Evolutionary conservation across 2,113 vertebrate species (phyloP).

Genomic region (Myiopsitta monachus): DNA sequence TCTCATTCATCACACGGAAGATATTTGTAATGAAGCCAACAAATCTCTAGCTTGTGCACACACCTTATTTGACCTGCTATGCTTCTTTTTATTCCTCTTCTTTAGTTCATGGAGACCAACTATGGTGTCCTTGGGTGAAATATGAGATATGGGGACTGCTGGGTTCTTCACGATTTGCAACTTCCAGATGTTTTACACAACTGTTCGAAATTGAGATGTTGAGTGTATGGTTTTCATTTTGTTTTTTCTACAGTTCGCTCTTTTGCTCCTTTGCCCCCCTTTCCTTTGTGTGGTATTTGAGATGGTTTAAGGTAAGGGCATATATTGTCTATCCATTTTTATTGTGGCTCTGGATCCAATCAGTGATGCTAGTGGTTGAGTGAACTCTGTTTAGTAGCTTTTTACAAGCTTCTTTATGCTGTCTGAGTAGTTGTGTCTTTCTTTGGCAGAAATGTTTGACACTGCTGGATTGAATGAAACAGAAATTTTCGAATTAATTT

Average conservation of each 20-base stretch:
- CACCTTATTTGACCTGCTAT: neutral
- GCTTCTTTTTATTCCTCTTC: neutral
- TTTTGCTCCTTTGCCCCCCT: neutral
- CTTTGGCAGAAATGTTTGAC: neutral
- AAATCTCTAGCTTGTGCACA: neutral
- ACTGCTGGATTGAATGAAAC: neutral
- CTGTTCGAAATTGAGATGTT: neutral
- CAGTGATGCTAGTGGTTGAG: neutral
- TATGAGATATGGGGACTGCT: neutral
- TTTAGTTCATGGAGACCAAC: neutral
- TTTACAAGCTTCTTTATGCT: conserved; percentile 4
- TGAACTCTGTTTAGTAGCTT: neutral
- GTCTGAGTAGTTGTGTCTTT: neutral
- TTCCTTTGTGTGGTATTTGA: conserved; percentile 26
- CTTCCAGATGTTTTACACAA: conserved; percentile 32
- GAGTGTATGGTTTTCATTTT: neutral
- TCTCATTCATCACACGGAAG: neutral
- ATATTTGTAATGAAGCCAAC: neutral
- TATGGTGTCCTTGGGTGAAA: neutral
- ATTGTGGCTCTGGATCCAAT: conserved; percentile 42
- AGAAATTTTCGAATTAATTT: conserved; percentile 17
- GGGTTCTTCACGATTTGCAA: neutral
- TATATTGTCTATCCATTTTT: conserved; percentile 18
- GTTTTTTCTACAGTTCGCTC: neutral
- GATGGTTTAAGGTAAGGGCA: conserved; percentile 1